These are phyloP conservation scores for Aptenodytes forsteri DNA, from an alignment of 2,113 vertebrate genomes.

Conservation along the genomic window DNA sequence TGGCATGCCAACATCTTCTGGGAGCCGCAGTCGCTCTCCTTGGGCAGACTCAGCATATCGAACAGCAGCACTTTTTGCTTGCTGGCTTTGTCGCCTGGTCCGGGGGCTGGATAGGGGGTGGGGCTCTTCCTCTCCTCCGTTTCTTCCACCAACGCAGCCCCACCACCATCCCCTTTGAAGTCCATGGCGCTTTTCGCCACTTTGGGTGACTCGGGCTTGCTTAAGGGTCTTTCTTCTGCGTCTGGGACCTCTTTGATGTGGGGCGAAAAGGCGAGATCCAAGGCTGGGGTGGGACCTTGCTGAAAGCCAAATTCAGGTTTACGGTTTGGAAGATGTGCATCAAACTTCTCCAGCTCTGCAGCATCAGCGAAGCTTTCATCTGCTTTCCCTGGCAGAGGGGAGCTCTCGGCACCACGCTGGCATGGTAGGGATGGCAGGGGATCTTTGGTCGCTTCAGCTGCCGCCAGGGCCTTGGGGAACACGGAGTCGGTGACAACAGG, in stretches of 20 bases:
- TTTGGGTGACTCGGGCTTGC: neutral
- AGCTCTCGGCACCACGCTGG: neutral
- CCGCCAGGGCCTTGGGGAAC: conserved; percentile 63
- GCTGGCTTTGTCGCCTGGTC: neutral
- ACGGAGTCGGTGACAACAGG: conserved; percentile 70
- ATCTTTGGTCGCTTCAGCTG: neutral
- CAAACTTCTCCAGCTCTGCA: neutral
- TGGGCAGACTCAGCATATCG: conserved; percentile 18
- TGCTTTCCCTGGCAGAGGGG: neutral
- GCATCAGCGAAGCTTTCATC: conserved; percentile 38
- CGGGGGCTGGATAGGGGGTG: neutral
- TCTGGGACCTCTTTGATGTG: neutral
- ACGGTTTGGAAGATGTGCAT: neutral
- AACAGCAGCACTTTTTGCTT: conserved; percentile 13
- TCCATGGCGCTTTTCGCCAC: fast-evolving
- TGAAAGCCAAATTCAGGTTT: conserved; percentile 30
- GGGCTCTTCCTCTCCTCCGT: neutral
- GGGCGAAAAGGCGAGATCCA: neutral
- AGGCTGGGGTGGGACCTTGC: neutral
- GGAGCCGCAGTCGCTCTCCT: neutral
- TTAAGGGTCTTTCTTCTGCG: neutral
- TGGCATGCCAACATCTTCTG: neutral
- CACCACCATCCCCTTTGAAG: neutral
- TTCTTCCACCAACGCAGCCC: neutral
- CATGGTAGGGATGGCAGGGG: neutral